A percentile compares a stretch with the other conserved stretches of the same genome.
Conservation (phyloP, 64 coral and sea anemone genomes). For the Pocillopora damicornis region DNA sequence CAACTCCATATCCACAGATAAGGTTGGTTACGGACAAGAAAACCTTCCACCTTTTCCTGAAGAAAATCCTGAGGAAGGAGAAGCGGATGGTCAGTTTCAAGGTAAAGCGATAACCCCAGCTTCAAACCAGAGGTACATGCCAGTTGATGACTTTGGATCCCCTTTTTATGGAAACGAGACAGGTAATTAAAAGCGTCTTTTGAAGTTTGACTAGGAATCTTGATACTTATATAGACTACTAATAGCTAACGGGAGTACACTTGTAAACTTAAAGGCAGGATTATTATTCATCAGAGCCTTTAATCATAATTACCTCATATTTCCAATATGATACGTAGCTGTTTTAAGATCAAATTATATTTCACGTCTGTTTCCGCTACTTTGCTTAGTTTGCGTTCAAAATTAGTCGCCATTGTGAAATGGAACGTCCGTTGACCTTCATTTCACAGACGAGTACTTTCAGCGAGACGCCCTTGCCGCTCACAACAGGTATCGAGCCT, state of each 20-base stretch:
- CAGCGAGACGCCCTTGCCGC: constrained; percentile 60
- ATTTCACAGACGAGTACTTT: constrained; percentile 34
- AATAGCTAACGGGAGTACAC: no score
- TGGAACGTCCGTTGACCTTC: background rate
- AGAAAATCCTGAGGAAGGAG: background rate
- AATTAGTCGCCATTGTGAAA: background rate
- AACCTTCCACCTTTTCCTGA: background rate
- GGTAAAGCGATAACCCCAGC: background rate
- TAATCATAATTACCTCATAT: no score
- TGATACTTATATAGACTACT: no score
- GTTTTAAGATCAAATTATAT: no score
- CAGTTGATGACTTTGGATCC: constrained; percentile 33
- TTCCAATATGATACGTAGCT: no score
- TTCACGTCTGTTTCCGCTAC: no score
- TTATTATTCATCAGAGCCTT: no score
- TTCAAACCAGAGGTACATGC: constrained; percentile 9
- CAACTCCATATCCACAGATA: background rate
- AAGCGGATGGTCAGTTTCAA: background rate
- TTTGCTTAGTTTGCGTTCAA: no score
- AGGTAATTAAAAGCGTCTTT: background rate
- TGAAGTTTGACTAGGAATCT: background rate
- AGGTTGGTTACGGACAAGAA: background rate
- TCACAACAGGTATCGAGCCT: constrained; percentile 65
- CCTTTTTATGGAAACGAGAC: constrained; percentile 33
- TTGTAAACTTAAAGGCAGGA: no score